A percentile compares a stretch with the other conserved stretches of the same genome.
These are phyloP conservation scores for Lethenteron camtschaticum DNA, from an alignment of 2,113 vertebrate species.

Conservation along the genomic window DNA sequence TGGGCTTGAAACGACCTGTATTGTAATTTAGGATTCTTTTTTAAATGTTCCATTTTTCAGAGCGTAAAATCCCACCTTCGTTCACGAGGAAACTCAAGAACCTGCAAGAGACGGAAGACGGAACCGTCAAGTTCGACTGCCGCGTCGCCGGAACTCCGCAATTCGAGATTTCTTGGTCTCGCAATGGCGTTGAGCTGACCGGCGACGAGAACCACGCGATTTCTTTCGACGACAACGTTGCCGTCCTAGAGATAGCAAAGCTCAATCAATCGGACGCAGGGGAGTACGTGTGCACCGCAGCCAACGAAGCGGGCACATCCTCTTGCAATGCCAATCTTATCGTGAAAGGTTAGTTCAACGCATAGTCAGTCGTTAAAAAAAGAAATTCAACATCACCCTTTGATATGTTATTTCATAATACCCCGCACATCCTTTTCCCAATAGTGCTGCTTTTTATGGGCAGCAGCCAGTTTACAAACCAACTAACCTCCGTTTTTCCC, in stretches of 20 bases:
- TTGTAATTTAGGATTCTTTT: too few species aligned
- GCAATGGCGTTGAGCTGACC: slow-evolving; percentile 1
- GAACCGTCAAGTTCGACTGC: neutral
- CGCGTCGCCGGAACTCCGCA: slow-evolving; percentile 2
- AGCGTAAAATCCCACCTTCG: neutral
- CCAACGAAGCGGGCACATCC: neutral
- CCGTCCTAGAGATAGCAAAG: neutral
- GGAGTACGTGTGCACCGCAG: neutral
- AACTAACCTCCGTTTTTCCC: too few species aligned
- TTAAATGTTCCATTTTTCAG: neutral
- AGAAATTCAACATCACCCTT: too few species aligned
- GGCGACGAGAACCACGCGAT: neutral
- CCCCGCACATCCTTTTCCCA: too few species aligned
- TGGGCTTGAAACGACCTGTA: too few species aligned
- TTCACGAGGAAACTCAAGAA: neutral
- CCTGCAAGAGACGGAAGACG: neutral
- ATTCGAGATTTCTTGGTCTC: slow-evolving; percentile 2
- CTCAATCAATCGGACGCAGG: neutral
- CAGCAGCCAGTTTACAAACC: too few species aligned
- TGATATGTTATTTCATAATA: too few species aligned
- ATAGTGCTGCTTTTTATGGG: too few species aligned
- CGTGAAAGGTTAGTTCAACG: neutral
- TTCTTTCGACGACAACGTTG: neutral
- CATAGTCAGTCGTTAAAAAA: too few species aligned
- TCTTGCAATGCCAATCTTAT: slow-evolving; percentile 1